These are phyloP conservation scores for Eupelmus urozonus DNA, from an alignment of 2,888 invertebrate genomes.

Conservation along the genomic window DNA sequence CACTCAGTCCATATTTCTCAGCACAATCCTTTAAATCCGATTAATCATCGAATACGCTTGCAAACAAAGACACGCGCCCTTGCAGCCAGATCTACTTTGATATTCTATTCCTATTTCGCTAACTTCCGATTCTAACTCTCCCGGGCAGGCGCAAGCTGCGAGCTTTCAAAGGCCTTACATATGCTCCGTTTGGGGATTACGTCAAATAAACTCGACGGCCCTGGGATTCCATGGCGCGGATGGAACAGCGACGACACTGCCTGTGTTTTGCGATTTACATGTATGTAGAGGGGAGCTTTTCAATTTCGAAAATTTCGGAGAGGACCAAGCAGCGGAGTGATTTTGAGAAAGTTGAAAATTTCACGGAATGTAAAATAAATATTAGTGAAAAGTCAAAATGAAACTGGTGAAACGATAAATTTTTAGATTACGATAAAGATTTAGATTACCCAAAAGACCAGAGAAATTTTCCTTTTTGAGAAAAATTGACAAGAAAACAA, in stretches of 20 bases:
- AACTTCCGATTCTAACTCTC: slow-evolving; percentile 49
- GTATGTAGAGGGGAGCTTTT: slow-evolving; percentile 2
- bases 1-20: too few species aligned
- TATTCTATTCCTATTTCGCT: slow-evolving; percentile 50
- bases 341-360: too few species aligned
- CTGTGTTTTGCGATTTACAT: slow-evolving; percentile 45
- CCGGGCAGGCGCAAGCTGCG: slow-evolving; percentile 5
- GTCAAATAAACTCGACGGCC: slow-evolving; percentile 49
- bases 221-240: slow-evolving; percentile 30
- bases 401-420: too few species aligned
- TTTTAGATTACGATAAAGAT: too few species aligned
- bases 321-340: too few species aligned
- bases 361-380: too few species aligned
- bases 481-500: too few species aligned
- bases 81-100: slow-evolving; percentile 29
- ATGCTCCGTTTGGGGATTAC: slow-evolving; percentile 52
- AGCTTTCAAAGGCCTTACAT: slow-evolving; percentile 54
- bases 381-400: too few species aligned
- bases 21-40: slow-evolving; percentile 51
- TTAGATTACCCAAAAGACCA: too few species aligned
- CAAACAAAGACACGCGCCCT: slow-evolving; percentile 15
- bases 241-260: slow-evolving; percentile 10
- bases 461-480: too few species aligned
- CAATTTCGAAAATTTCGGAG: background rate
- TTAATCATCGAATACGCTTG: slow-evolving; percentile 51